Evolutionary conservation across 2,888 invertebrate species (phyloP), one percentile per base, ranked within the genome.

Genomic region (Rhyacophila evoluta): DNA sequence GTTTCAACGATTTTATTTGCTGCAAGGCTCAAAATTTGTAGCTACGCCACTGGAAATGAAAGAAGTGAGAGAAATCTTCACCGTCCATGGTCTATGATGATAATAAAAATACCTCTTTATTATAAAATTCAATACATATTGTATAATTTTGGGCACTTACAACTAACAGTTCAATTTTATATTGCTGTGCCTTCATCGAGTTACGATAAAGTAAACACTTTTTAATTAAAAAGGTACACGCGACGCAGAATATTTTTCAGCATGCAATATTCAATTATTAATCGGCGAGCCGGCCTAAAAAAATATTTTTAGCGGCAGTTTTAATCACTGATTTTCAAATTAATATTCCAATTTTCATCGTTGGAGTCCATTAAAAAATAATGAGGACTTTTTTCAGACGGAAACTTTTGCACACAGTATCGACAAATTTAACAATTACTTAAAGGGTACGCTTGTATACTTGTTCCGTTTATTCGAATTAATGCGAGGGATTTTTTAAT

Each of bases 241-340:
- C 55, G 10, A 19, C 55, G 55, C 55, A 25, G 55, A 25, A 55
- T 55, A 55, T 55, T 55, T 55, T 55, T 39, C 12, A 39, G 15
- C 19, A 55, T 4, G 6, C 6, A 55, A 19, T 55, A 19, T 55
- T 55, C 55, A 19, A 19, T 25, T 55, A 55, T n/a, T 55, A 55
- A 55, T 55, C 19, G 5, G 19, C 55, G 10, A 55, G 15, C 25
- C 10, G 19, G 55, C 15, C 25, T 19, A 19, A 55, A 55, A 55
- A 55, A 55, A 55, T 25, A 3, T 25, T 55, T 55, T 55, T 55
- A 19, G 55, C 55, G 55, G 55, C 55, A 55, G 19, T 19, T 55
- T 55, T 55, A 55, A 55, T 55, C 19, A 55, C 55, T 55, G 55
- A 55, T 55, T 55, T 55, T 55, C 19, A 8, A 55, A 55, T 55